Percentiles rank a stretch among this genome's conserved stretches.
Conservation (phyloP, 2,797 vertebrate genomes). For the Sebastes itinus region DNA sequence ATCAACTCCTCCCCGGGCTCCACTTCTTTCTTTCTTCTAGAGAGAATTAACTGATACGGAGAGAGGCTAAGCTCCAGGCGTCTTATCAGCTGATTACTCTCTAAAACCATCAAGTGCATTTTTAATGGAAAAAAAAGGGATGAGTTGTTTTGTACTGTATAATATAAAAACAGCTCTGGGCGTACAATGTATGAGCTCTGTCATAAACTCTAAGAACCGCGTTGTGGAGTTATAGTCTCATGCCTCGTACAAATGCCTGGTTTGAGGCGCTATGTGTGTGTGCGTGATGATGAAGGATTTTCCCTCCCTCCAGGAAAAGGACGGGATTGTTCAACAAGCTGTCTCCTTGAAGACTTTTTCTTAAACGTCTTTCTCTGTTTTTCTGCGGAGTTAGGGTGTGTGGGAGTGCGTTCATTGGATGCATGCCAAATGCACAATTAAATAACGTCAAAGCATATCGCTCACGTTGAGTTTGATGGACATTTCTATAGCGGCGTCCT, state of each 20-base stretch:
- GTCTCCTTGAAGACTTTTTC: constrained; percentile 14
- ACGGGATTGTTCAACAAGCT: constrained; percentile 3
- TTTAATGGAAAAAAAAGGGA: constrained; percentile 55
- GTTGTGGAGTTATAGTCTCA: constrained; percentile 38
- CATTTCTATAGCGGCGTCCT: background rate
- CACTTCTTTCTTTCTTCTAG: constrained; percentile 29
- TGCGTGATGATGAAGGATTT: constrained; percentile 20
- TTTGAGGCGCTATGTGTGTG: constrained; percentile 21
- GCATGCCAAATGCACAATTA: background rate
- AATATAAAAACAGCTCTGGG: constrained; percentile 52
- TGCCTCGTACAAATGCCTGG: constrained; percentile 13
- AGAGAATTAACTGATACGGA: constrained; percentile 60
- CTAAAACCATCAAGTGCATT: constrained; percentile 56
- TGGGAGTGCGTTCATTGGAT: background rate
- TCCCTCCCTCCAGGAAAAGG: constrained; percentile 30
- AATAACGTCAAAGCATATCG: background rate
- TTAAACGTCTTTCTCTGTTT: constrained; percentile 8
- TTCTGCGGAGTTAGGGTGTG: background rate
- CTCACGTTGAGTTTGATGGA: background rate
- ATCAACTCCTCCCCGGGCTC: constrained; percentile 49
- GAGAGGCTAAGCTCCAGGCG: constrained; percentile 33
- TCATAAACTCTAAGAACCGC: constrained; percentile 47
- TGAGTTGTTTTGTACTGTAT: constrained; percentile 28
- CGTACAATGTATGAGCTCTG: constrained; percentile 15
- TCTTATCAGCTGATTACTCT: constrained; percentile 67